Conservation (phyloP, 2,888 invertebrate genomes). For the Gibbula magus region DNA sequence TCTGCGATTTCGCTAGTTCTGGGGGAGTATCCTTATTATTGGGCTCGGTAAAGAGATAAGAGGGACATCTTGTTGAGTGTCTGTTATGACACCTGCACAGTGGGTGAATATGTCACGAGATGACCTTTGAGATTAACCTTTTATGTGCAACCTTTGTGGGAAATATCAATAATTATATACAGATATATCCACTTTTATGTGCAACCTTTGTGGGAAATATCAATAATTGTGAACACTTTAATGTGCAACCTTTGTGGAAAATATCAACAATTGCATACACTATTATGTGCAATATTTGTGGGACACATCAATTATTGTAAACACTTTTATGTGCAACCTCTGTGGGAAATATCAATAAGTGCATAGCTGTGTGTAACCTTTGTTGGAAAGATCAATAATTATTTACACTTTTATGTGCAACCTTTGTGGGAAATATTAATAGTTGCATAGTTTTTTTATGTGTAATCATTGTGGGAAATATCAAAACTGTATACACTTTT, state of each 20-base stretch:
- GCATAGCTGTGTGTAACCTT: background rate
- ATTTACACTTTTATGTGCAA: slow-evolving; percentile 4
- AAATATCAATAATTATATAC: slow-evolving; percentile 2
- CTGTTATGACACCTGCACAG: background rate
- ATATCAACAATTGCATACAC: too few relatives aligned
- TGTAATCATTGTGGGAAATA: slow-evolving; percentile 1
- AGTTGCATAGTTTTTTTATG: background rate
- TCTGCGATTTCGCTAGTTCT: background rate
- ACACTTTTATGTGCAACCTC: background rate
- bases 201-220: slow-evolving; percentile 11
- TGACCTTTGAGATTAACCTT: slow-evolving; percentile 2
- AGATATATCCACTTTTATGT: too few relatives aligned
- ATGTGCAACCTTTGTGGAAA: slow-evolving; percentile 5
- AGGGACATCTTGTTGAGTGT: background rate
- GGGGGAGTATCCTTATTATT: background rate
- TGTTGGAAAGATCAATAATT: background rate
- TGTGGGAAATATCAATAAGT: background rate
- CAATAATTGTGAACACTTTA: background rate
- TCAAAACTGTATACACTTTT: slow-evolving; percentile 1
- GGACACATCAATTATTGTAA: too few relatives aligned
- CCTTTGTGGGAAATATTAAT: slow-evolving; percentile 1
- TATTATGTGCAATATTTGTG: too few relatives aligned
- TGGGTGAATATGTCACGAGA: background rate
- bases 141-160: slow-evolving; percentile 8
- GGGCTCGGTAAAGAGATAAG: background rate